phyloP scores from a whole-genome alignment of 2,797 vertebrate genomes.

The Pseudochaenichthys georgianus region DNA sequence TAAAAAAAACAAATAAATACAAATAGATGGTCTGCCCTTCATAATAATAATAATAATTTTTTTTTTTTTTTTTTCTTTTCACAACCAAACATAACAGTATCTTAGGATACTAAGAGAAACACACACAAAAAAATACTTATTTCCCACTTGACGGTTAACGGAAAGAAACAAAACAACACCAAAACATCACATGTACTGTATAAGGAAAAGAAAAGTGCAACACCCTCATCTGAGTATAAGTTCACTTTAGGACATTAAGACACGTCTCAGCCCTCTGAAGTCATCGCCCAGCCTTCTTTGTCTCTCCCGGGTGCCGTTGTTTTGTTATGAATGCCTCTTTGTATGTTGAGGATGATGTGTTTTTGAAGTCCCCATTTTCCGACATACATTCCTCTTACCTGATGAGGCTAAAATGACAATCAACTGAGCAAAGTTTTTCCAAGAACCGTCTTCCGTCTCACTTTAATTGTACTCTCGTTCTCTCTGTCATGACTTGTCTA shows the following conservation, averaged over 20 bases:
- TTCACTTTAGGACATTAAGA: conserved; percentile 20
- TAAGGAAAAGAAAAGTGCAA: too few species aligned
- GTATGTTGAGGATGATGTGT: conserved; percentile 3
- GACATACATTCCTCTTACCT: conserved; percentile 29
- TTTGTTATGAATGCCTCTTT: conserved; percentile 42
- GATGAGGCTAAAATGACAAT: conserved; percentile 18
- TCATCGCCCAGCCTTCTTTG: conserved; percentile 26
- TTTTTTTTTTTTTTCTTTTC: too few species aligned
- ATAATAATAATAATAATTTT: too few species aligned
- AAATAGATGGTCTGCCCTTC: too few species aligned
- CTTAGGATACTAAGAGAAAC: too few species aligned
- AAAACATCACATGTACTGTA: too few species aligned
- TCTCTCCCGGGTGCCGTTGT: conserved; percentile 1
- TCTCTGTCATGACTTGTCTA: conserved; percentile 56
- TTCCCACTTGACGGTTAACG: too few species aligned
- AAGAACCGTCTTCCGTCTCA: conserved; percentile 5
- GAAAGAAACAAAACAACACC: too few species aligned
- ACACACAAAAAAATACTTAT: too few species aligned
- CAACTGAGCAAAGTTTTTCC: conserved; percentile 33
- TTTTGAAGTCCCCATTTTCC: not conserved
- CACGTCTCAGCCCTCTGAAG: conserved; percentile 37
- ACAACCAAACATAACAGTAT: too few species aligned
- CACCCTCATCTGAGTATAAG: not conserved
- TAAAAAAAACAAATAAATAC: too few species aligned
- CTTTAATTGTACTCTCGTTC: conserved; percentile 21